These are phyloP conservation scores for Agrochola circellaris DNA, from an alignment of 2,888 invertebrate species.

Conservation along the genomic window DNA sequence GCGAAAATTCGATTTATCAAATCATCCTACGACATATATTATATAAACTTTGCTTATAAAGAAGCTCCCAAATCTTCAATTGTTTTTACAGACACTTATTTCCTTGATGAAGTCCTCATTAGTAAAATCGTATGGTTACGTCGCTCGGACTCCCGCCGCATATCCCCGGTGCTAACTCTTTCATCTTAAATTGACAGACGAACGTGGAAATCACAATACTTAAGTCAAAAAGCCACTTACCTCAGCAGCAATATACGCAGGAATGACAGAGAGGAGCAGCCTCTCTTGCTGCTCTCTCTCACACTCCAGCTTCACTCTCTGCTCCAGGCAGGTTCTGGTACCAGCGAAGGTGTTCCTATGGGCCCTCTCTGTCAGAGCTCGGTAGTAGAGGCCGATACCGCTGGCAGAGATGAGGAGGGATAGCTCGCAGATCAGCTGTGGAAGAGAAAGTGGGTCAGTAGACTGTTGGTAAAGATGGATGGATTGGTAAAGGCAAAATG, in stretches of 20 bases:
- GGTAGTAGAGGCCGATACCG: conserved; percentile 96
- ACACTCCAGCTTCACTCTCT: conserved; percentile 97
- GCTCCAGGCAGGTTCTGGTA: conserved; percentile 97
- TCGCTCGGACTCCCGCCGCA: too few relatives aligned
- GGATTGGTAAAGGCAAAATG: too few relatives aligned
- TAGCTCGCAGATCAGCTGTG: conserved; percentile 94
- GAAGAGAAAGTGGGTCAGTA: neutral
- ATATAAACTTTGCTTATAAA: too few relatives aligned
- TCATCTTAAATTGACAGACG: too few relatives aligned
- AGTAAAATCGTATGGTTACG: neutral
- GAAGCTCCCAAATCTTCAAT: too few relatives aligned
- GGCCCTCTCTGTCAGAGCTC: conserved; percentile 96
- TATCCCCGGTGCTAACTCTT: too few relatives aligned
- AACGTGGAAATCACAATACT: too few relatives aligned
- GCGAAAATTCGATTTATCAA: too few relatives aligned
- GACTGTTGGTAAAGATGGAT: neutral
- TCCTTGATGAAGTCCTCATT: neutral
- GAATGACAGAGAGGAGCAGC: conserved; percentile 97
- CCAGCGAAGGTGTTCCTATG: conserved; percentile 97
- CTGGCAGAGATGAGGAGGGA: conserved; percentile 95
- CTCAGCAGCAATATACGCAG: conserved; percentile 98
- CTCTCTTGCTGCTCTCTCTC: conserved; percentile 98
- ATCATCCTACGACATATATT: too few relatives aligned
- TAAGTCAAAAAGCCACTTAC: conserved; percentile 87
- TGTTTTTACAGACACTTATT: neutral